Evolutionary conservation across 1,140 invertebrate genomes (phyloP), one percentile per base, ranked within the genome.

Genomic region (Bombyx mandarina): DNA sequence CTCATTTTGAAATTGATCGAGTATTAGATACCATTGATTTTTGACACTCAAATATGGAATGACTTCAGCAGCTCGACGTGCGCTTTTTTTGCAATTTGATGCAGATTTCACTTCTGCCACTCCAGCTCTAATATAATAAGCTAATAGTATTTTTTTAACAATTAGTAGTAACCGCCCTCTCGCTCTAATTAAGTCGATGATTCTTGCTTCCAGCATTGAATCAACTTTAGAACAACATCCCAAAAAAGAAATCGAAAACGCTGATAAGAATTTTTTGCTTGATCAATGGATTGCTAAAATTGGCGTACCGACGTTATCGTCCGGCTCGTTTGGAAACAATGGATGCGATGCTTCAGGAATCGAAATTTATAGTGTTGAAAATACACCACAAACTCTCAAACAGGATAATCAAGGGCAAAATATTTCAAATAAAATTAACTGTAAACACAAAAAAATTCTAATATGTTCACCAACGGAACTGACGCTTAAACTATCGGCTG

Each of bases 211-310:
- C 60, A 81, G 79, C 56, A 71, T 69, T 57, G 68, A 69, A 53
- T 44, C 62, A 51, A 58, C 56, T 54, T 48, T 61, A 46, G 67
- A 70, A 60, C 67, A 66, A 65, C 52, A 61, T 43, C 58, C 66
- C 55, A 69, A 71, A 61, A 74, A 63, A 57, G 76, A 81, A 50
- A 79, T 60, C 58, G 79, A 88, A 52, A 88, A 81, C 60, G 82
- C 84, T 10, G 86, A 89, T 61, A 89, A 89, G 73, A 89, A 89
- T 53, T 79, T 89, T 56, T 62, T 89, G 35, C 63, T 89, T 52
- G 86, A 88, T 56, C 86, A 89, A 69, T 89, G 87, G 85, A 88
- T 88, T 57, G 86, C 86, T 52, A 74, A 80, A 64, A 79, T 86
- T 26, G 86, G 83, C 18, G 79, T 86, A 56, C 88, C 86, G 6